These are phyloP conservation scores for Heliothis subflexa DNA, from an alignment of 1,140 invertebrate species.

Conservation along the genomic window DNA sequence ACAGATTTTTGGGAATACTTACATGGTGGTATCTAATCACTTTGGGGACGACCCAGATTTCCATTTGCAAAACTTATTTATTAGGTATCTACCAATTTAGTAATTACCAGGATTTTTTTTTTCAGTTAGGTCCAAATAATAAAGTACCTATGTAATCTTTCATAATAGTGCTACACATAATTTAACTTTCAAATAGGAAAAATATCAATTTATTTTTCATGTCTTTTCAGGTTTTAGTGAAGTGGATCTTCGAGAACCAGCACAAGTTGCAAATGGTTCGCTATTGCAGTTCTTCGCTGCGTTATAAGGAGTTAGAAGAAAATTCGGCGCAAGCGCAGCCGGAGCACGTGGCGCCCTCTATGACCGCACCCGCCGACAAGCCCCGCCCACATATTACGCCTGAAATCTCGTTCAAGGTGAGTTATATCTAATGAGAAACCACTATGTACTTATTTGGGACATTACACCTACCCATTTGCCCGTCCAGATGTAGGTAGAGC, in stretches of 20 bases:
- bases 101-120: too few species aligned
- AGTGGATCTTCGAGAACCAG: conserved; percentile 87
- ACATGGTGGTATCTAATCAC: too few species aligned
- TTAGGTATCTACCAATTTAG: too few species aligned
- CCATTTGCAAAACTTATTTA: too few species aligned
- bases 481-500: too few species aligned
- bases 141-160: too few species aligned
- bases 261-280: conserved; percentile 86
- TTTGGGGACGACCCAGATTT: too few species aligned
- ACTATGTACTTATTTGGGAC: too few species aligned
- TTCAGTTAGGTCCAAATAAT: too few species aligned
- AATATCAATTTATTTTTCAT: conserved; percentile 27
- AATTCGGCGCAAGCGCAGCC: conserved; percentile 53
- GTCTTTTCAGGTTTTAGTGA: conserved; percentile 81
- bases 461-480: too few species aligned
- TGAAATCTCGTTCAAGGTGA: conserved; percentile 79
- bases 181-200: not conserved
- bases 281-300: conserved; percentile 80
- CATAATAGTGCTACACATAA: not conserved
- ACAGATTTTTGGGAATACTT: too few species aligned
- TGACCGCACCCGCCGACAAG: conserved; percentile 51
- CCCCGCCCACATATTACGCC: conserved; percentile 70
- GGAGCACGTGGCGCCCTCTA: conserved; percentile 56
- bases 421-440: not conserved
- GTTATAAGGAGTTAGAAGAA: conserved; percentile 82